Base-by-base conservation (phyloP, 1,140 invertebrate species). In the Hyles euphorbiae region DNA sequence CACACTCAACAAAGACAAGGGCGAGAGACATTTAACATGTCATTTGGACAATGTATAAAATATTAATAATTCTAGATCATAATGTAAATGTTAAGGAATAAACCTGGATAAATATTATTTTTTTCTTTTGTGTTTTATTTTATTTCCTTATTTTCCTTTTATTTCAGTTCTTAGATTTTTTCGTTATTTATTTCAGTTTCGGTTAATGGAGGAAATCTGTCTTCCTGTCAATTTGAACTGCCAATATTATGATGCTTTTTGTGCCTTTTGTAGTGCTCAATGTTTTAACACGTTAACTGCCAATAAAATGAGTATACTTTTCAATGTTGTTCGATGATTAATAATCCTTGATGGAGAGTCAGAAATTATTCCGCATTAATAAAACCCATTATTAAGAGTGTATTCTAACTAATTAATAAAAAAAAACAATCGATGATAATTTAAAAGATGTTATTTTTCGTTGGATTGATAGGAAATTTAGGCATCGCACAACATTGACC, bases 81-180 rank as follows among this genome's bases (percentile, higher is more conserved):
- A 86, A 83, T 83, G 70, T 88, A 81, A 82, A 74, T 81, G 74
- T 85, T 88, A 86, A 88, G 85, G 74, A 88, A 86, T 88, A 84
- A 88, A 88, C 78, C 78, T 85, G 82, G 83, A 86, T 86, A 81
- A 86, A 86, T 82, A 86, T 81, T 83, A 81, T 83, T 77, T 78
- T 88, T 85, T 83, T 81, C 78, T 65, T 75, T 79, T 82, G 76
- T 61, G 69, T 82, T 86, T 82, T 76, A 78, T 84, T 86, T 82
- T 73, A 54, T 67, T 74, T 78, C 70, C 56, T 64, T 68, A 58
- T 66, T 68, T 67, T 60, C n/a, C 45, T 57, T 56, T 53, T 60
- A 47, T 55, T 59, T 58, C 51, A 45, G 9, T 32, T 54, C 44
- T 53, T 8, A 10, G 8, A 8, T 40, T 40, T 40, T 40, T 40